Evolutionary conservation across 2,888 invertebrate genomes (phyloP), one percentile per base, ranked within the genome.

Genomic region (Pemphredon lugubris): DNA sequence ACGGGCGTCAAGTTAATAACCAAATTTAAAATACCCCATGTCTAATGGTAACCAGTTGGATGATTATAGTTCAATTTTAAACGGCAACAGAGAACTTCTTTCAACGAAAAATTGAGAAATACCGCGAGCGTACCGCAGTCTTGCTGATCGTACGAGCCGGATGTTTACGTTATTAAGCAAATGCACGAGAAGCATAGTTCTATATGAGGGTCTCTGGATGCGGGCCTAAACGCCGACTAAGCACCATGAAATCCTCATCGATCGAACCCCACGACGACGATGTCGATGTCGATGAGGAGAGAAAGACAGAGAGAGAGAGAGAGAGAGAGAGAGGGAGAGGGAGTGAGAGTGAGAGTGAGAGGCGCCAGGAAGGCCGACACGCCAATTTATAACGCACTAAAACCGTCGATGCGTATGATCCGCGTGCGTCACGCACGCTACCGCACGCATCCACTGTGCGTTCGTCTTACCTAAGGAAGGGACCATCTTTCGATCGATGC

Each of bases 341-440:
- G 1, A 9, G 9, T 9, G 30, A 1, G 30, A 30, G 30, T 9
- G 30, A 30, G n/a, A 3, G n/a, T 11, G 72, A 71, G 72, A 83
- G 87, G 83, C 86, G 86, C 86, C 86, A 81, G 73, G 79, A 64
- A 76, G 82, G 64, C 81, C 79, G 81, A 77, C 76, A 79, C 73
- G 75, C 70, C 86, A 85, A 87, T 87, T 87, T 87, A 87, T 86
- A 86, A 85, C 83, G 83, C 82, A 83, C 74, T 87, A 84, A 87
- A 87, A 75, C 64, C 79, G 81, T 65, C 82, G 85, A 85, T 82
- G 83, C 84, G 83, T 82, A 55, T 85, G 84, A 87, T 86, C 79
- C 78, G 74, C 71, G 39, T 71, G 73, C 82, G 82, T 83, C 81
- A 77, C 83, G 73, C 75, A 75, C 60, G 16, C 69, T 53, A 16